Evolutionary conservation across 2,797 vertebrate genomes (phyloP).

Genomic region (Hydrophis major): DNA sequence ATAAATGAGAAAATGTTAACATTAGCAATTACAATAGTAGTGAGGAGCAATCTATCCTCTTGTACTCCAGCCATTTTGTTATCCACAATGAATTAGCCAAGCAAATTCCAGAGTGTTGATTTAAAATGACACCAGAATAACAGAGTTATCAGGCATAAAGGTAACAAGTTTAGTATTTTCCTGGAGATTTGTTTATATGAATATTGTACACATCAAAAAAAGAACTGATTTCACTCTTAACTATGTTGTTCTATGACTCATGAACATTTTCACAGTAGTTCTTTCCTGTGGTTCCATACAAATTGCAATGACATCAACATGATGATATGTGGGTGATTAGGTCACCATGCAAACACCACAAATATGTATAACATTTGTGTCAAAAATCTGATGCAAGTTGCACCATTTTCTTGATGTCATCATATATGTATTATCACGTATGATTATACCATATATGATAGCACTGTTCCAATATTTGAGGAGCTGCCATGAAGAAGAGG

Average conservation of each 20-base stretch:
- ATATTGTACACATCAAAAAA: background rate
- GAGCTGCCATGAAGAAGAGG: too few relatives aligned
- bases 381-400: background rate
- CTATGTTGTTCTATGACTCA: background rate
- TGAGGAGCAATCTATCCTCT: background rate
- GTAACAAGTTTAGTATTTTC: background rate
- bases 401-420: background rate
- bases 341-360: background rate
- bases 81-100: background rate
- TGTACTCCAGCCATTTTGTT: background rate
- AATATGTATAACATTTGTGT: background rate
- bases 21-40: background rate
- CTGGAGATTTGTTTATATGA: background rate
- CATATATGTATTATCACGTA: background rate
- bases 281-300: background rate
- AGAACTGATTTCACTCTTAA: background rate
- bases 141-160: background rate
- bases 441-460: background rate
- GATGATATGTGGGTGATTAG: background rate
- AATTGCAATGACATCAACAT: background rate
- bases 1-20: background rate
- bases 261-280: background rate
- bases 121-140: background rate
- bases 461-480: too few relatives aligned
- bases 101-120: background rate